Conservation (phyloP, 1,140 invertebrate species). For the Dendrolimus punctatus region DNA sequence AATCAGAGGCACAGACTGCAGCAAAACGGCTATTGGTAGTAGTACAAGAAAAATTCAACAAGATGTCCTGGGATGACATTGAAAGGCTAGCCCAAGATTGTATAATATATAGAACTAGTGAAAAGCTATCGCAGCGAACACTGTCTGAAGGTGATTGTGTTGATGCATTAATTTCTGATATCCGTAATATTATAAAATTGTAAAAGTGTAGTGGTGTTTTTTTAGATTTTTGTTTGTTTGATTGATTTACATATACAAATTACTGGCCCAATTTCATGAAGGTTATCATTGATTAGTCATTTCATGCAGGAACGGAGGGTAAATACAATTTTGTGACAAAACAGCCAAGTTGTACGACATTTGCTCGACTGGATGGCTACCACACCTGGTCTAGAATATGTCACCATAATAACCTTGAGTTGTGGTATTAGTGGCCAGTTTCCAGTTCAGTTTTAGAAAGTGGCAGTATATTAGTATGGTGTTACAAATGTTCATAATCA, state of each 20-base stretch:
- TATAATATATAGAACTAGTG: slow-evolving; percentile 29
- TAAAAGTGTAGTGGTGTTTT: neutral
- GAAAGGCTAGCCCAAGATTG: slow-evolving; percentile 39
- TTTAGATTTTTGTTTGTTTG: slow-evolving; percentile 4
- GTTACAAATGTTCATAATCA: no score
- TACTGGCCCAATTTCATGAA: no score
- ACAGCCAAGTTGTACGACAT: no score
- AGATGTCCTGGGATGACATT: slow-evolving; percentile 61
- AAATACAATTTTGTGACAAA: no score
- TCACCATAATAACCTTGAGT: no score
- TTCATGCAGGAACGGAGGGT: no score
- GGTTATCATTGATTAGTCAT: no score
- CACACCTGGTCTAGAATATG: no score
- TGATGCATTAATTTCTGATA: slow-evolving; percentile 32
- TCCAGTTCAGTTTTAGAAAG: no score
- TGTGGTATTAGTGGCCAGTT: no score
- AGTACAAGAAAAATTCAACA: slow-evolving; percentile 49
- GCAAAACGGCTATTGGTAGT: slow-evolving; percentile 32
- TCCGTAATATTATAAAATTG: slow-evolving; percentile 5
- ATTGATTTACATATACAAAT: neutral
- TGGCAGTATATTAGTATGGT: no score
- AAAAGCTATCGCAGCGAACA: slow-evolving; percentile 9
- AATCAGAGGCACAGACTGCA: slow-evolving; percentile 34
- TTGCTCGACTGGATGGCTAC: no score
- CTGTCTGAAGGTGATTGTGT: slow-evolving; percentile 17